Evolutionary conservation across 2,113 vertebrate genomes (phyloP).

Genomic region (Saccopteryx leptura): DNA sequence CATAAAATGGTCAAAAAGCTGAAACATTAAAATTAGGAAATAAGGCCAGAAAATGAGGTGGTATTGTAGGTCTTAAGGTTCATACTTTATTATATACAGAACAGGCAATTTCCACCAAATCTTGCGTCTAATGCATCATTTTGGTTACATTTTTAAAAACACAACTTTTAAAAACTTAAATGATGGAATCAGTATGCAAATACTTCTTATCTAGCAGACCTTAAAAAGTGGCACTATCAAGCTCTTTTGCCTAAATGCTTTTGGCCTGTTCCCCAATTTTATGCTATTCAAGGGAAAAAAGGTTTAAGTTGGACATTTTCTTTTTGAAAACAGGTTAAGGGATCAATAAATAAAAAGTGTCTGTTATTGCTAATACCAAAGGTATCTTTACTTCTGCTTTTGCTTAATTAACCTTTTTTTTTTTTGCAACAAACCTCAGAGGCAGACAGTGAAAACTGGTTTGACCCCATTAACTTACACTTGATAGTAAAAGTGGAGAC

Average conservation of each 20-base stretch:
- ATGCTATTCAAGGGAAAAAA: not conserved
- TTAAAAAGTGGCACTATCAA: not conserved
- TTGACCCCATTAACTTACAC: constrained; percentile 22
- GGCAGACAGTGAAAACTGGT: constrained; percentile 54
- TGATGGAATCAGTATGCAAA: constrained; percentile 38
- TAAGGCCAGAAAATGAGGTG: constrained; percentile 74
- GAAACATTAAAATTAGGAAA: constrained; percentile 62
- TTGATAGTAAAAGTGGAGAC: constrained; percentile 6
- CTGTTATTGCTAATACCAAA: constrained; percentile 5
- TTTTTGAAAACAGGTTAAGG: constrained; percentile 55
- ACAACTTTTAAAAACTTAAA: constrained; percentile 41
- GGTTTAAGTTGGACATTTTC: not conserved
- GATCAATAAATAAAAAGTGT: not conserved
- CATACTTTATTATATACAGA: constrained; percentile 66
- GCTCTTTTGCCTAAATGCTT: not conserved
- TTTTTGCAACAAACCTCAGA: constrained; percentile 63
- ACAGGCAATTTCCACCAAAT: constrained; percentile 53
- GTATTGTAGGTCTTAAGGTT: constrained; percentile 39
- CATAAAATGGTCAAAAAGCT: constrained; percentile 43
- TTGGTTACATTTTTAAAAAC: constrained; percentile 67
- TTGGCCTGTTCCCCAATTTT: not conserved
- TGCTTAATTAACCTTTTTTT: constrained; percentile 52
- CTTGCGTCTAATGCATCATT: constrained; percentile 62
- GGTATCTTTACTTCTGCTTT: not conserved
- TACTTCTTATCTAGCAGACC: not conserved